A percentile compares a stretch with the other conserved stretches of the same genome.
Evolutionary conservation across 2,888 invertebrate genomes (phyloP).

Genomic region (Polietes domitor): DNA sequence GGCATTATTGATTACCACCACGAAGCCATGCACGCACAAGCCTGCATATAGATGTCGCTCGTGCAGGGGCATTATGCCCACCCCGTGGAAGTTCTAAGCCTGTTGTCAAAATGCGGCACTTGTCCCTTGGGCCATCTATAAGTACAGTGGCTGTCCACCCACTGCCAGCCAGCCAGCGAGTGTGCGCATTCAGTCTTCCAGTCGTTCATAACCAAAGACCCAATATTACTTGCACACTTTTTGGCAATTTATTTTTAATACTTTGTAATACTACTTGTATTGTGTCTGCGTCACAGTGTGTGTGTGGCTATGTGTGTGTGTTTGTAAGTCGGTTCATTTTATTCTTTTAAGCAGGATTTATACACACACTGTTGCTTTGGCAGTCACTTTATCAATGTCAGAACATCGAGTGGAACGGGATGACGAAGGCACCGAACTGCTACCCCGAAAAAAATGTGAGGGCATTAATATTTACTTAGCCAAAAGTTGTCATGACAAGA

Average conservation of each 20-base stretch:
- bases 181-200: background rate
- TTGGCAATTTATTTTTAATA: slow-evolving; percentile 64
- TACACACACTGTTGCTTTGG: slow-evolving; percentile 54
- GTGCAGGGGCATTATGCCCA: background rate
- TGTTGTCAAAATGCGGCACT: slow-evolving; percentile 59
- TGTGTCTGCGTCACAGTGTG: background rate
- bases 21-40: too few relatives aligned
- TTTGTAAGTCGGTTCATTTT: slow-evolving; percentile 13
- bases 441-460: background rate
- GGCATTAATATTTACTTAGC: slow-evolving; percentile 61
- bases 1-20: too few relatives aligned
- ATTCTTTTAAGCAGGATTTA: slow-evolving; percentile 24
- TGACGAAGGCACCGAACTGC: background rate
- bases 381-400: slow-evolving; percentile 64
- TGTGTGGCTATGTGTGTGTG: slow-evolving; percentile 14
- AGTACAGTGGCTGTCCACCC: background rate
- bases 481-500: slow-evolving; percentile 37
- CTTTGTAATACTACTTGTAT: slow-evolving; percentile 49
- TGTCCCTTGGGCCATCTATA: slow-evolving; percentile 22
- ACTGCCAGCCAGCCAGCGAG: background rate
- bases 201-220: background rate
- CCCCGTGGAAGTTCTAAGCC: slow-evolving; percentile 26
- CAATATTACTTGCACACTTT: slow-evolving; percentile 42
- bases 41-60: background rate
- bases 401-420: background rate